These are phyloP conservation scores for Callospermophilus lateralis DNA, from an alignment of 2,113 vertebrate genomes.

Conservation along the genomic window DNA sequence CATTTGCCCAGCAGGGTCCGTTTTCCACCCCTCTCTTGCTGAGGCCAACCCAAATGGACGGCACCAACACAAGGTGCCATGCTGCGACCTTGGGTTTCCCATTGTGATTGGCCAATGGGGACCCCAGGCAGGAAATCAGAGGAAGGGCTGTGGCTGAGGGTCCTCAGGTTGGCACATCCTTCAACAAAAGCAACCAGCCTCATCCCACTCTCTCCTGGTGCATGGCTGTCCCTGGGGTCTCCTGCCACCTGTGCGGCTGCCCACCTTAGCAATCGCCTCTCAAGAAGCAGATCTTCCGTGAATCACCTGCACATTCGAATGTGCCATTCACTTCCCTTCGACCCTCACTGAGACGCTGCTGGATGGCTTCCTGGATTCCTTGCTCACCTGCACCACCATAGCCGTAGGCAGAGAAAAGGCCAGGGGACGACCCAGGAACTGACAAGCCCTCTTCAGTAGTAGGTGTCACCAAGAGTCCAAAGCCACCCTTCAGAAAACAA, in stretches of 20 bases:
- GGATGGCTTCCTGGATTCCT: not conserved
- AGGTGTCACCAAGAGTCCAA: not conserved
- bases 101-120: not conserved
- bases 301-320: rapidly evolving
- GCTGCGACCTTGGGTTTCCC: rapidly evolving
- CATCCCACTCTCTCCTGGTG: not conserved
- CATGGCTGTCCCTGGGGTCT: not conserved
- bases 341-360: rapidly evolving
- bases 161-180: not conserved
- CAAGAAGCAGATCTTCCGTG: not conserved
- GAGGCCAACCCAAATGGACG: not conserved
- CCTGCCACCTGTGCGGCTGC: rapidly evolving
- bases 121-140: not conserved
- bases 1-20: rapidly evolving
- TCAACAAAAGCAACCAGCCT: not conserved
- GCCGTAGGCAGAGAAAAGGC: rapidly evolving
- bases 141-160: not conserved
- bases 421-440: rapidly evolving
- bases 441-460: not conserved
- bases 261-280: not conserved
- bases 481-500: not conserved
- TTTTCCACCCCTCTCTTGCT: too few species aligned
- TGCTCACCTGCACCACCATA: rapidly evolving
- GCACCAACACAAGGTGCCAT: rapidly evolving
- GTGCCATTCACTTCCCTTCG: rapidly evolving